Conservation (phyloP, 2,797 vertebrate species). For the Silurus lanzhouensis region DNA sequence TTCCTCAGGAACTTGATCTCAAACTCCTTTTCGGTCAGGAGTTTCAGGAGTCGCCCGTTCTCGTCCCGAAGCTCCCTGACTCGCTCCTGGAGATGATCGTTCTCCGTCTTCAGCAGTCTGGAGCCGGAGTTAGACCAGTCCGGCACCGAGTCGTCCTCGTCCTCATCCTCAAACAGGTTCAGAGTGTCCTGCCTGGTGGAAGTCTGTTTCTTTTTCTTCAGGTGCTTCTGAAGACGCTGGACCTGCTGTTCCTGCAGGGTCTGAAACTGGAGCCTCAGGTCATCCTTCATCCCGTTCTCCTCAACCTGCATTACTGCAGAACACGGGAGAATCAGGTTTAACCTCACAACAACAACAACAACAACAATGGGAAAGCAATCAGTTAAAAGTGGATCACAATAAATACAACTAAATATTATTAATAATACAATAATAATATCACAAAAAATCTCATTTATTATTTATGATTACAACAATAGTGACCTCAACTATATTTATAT, state of each 20-base stretch:
- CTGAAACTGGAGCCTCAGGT: conserved; percentile 83
- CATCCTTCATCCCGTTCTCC: conserved; percentile 63
- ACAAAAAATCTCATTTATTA: too few relatives aligned
- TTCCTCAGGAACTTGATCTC: conserved; percentile 86
- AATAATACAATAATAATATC: too few relatives aligned
- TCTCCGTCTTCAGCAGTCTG: conserved; percentile 76
- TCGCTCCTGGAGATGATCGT: conserved; percentile 72
- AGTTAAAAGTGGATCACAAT: too few relatives aligned
- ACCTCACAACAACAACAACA: neutral
- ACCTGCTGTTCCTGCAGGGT: conserved; percentile 85
- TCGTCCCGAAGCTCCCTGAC: conserved; percentile 84
- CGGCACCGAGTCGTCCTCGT: conserved; percentile 32
- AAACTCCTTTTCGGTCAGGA: conserved; percentile 87
- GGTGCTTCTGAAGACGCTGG: conserved; percentile 70
- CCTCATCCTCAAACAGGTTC: conserved; percentile 61
- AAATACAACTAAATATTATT: too few relatives aligned
- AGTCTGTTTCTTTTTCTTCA: conserved; percentile 72
- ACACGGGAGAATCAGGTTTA: neutral
- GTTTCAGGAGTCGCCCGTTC: conserved; percentile 86
- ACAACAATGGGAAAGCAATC: neutral
- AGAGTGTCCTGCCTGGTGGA: conserved; percentile 60
- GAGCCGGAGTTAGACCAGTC: conserved; percentile 62
- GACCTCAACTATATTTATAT: too few relatives aligned
- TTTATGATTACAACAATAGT: too few relatives aligned
- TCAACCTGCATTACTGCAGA: conserved; percentile 73